Evolutionary conservation across 2,888 invertebrate species (phyloP).

Genomic region (Nemotelus pantherinus): DNA sequence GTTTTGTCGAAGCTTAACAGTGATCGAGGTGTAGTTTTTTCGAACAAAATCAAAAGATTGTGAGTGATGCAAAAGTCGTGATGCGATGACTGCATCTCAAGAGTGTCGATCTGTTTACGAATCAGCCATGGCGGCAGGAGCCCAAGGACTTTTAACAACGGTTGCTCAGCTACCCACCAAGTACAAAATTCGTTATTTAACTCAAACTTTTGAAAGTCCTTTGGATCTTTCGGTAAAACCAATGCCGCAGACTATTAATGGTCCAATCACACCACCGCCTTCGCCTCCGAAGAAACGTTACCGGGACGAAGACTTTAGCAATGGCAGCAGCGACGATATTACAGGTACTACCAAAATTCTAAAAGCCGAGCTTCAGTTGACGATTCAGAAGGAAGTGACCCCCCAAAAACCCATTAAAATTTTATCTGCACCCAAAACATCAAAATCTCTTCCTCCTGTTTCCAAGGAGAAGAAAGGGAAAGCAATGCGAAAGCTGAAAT

Average conservation of each 20-base stretch:
- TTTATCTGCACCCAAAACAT: constrained; percentile 59
- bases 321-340: constrained; percentile 52
- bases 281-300: constrained; percentile 71
- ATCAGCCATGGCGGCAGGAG: constrained; percentile 46
- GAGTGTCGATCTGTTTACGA: constrained; percentile 44
- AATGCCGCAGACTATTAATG: constrained; percentile 45
- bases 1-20: background rate
- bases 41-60: background rate
- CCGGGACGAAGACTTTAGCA: constrained; percentile 48
- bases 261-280: constrained; percentile 80
- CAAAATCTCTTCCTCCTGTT: constrained; percentile 55
- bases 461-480: constrained; percentile 65
- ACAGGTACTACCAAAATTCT: constrained; percentile 53
- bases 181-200: constrained; percentile 64
- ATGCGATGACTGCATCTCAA: constrained; percentile 50
- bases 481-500: constrained; percentile 80
- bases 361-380: constrained; percentile 49
- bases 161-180: constrained; percentile 64
- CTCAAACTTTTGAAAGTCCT: constrained; percentile 66
- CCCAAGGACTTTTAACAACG: constrained; percentile 61
- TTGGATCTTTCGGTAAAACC: constrained; percentile 79
- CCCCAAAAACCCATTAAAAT: constrained; percentile 59
- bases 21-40: constrained; percentile 3
- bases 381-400: constrained; percentile 55
- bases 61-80: constrained; percentile 35